Evolutionary conservation across 2,797 vertebrate species (phyloP).

Genomic region (Pangasius sanitwongsei): DNA sequence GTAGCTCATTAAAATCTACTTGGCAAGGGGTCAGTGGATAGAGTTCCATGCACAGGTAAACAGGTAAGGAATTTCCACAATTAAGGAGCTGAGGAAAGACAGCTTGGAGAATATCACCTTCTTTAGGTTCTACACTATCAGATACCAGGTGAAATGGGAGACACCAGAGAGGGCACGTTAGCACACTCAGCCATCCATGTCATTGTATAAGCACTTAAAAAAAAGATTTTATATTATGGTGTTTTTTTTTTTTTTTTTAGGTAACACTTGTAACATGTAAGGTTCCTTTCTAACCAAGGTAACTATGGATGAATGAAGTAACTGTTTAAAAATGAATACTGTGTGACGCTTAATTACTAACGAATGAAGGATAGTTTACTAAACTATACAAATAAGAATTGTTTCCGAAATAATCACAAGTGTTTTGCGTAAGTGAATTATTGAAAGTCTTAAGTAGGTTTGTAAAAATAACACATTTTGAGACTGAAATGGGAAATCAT

Average conservation of each 20-base stretch:
- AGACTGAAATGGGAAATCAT: not conserved
- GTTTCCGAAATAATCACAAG: not conserved
- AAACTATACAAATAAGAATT: not conserved
- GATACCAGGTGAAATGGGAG: conserved; percentile 52
- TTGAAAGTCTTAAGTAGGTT: not conserved
- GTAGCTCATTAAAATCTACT: conserved; percentile 71
- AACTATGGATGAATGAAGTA: not conserved
- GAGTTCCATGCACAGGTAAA: conserved; percentile 69
- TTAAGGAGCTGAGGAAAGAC: conserved; percentile 75
- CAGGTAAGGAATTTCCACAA: conserved; percentile 75
- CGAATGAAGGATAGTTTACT: not conserved
- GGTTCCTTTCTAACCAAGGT: not conserved
- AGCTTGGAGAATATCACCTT: conserved; percentile 61
- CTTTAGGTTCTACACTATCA: conserved; percentile 38
- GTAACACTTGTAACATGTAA: not conserved
- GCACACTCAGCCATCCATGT: not conserved
- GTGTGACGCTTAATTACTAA: not conserved
- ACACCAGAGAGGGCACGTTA: not conserved
- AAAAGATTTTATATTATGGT: not conserved
- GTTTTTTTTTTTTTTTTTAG: no score
- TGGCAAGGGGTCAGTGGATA: conserved; percentile 67
- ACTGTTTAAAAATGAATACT: not conserved
- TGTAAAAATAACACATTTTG: not conserved
- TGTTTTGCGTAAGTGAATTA: not conserved
- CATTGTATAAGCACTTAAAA: not conserved